Conservation (phyloP, 2,888 invertebrate genomes). For the Pammene fasciana region DNA sequence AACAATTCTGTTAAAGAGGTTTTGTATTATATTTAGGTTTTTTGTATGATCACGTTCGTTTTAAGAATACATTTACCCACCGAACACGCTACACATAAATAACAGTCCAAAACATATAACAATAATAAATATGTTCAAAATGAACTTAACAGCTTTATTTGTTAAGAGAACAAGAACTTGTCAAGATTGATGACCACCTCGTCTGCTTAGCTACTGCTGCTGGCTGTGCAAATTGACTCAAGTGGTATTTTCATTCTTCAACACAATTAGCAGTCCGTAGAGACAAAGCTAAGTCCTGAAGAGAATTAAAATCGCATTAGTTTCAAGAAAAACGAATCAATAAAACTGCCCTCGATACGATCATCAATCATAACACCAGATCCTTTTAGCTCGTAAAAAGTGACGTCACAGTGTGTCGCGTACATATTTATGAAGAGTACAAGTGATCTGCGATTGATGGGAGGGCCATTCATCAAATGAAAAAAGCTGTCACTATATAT, state of each 20-base stretch:
- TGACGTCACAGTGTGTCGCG: slow-evolving; percentile 70
- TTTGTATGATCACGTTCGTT: not conserved
- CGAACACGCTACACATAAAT: too few species aligned
- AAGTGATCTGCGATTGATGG: slow-evolving; percentile 76
- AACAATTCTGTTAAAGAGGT: slow-evolving; percentile 1
- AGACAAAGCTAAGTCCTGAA: slow-evolving; percentile 7
- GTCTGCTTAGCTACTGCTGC: too few species aligned
- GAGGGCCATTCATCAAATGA: slow-evolving; percentile 70
- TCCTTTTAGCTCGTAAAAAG: slow-evolving; percentile 70
- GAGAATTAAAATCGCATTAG: slow-evolving; percentile 50
- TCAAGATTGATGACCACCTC: too few species aligned
- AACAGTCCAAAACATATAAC: too few species aligned
- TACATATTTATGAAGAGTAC: slow-evolving; percentile 80
- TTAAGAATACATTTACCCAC: not conserved
- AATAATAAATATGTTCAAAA: too few species aligned
- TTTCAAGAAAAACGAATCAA: slow-evolving; percentile 65
- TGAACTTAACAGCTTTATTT: too few species aligned
- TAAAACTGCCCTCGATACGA: slow-evolving; percentile 61
- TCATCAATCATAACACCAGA: slow-evolving; percentile 64
- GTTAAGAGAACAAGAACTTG: too few species aligned
- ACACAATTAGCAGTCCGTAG: slow-evolving; percentile 2
- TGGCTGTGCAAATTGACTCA: not conserved
- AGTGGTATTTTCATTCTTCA: not conserved
- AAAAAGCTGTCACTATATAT: slow-evolving; percentile 54
- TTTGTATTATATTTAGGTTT: not conserved